phyloP scores from a whole-genome alignment of 2,888 invertebrate genomes.

The Palloptera scutellata region DNA sequence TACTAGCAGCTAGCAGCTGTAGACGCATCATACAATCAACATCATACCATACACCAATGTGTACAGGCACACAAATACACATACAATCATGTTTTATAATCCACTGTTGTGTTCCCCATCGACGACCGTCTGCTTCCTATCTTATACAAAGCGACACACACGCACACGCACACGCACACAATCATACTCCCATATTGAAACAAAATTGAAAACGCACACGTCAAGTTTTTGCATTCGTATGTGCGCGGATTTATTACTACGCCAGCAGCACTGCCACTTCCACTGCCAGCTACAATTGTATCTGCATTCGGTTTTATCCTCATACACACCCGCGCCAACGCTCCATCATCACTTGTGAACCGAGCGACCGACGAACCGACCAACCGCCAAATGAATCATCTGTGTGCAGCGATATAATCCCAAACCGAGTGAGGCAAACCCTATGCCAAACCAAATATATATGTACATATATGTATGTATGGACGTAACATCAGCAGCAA shows the following conservation, averaged over 20 bases:
- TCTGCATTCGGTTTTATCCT: no score
- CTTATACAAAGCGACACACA: not conserved
- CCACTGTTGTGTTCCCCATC: not conserved
- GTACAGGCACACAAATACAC: not conserved
- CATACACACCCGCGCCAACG: no score
- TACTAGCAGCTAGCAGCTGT: no score
- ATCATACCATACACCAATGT: not conserved
- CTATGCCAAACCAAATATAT: not conserved
- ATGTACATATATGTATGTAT: not conserved
- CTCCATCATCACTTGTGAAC: no score
- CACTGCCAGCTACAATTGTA: conserved; percentile 23
- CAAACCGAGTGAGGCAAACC: conserved; percentile 1
- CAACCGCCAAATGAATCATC: conserved; percentile 7
- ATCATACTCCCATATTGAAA: not conserved
- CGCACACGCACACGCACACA: conserved; percentile 25
- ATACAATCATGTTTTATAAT: not conserved
- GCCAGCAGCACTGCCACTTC: conserved; percentile 40
- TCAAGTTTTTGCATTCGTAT: conserved; percentile 32
- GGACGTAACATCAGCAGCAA: not conserved
- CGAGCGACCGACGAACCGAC: no score
- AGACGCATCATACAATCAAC: no score
- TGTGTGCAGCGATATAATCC: conserved; percentile 24
- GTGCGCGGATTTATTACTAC: conserved; percentile 42
- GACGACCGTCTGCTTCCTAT: no score
- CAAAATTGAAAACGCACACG: conserved; percentile 32